These are phyloP conservation scores for Conchocele bisecta DNA, from an alignment of 2,888 invertebrate genomes.

Conservation along the genomic window DNA sequence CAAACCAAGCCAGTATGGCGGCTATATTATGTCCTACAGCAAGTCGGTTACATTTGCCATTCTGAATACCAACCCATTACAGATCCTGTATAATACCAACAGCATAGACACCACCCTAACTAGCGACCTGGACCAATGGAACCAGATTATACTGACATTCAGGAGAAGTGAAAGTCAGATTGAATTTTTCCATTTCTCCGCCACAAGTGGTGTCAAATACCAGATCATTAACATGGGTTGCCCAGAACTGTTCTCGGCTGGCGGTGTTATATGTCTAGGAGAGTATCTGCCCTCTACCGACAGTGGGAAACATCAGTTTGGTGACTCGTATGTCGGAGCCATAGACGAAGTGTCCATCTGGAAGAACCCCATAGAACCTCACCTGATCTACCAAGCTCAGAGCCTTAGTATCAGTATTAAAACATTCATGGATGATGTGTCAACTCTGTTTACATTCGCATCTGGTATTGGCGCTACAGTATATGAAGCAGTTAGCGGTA, in stretches of 20 bases:
- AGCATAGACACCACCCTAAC: constrained; percentile 30
- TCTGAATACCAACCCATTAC: constrained; percentile 58
- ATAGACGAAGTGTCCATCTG: constrained; percentile 69
- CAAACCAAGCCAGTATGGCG: constrained; percentile 61
- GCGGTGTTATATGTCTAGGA: constrained; percentile 64
- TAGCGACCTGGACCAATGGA: constrained; percentile 59
- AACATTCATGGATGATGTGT: constrained; percentile 58
- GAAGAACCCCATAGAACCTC: constrained; percentile 60
- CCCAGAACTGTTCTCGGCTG: constrained; percentile 51
- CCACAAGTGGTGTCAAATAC: constrained; percentile 55
- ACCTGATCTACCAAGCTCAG: constrained; percentile 66
- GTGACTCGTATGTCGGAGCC: constrained; percentile 55
- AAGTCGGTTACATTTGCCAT: constrained; percentile 63
- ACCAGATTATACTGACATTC: constrained; percentile 67
- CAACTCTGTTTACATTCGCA: constrained; percentile 62
- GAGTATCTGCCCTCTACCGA: constrained; percentile 65
- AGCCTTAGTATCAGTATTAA: constrained; percentile 64
- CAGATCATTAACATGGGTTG: constrained; percentile 53
- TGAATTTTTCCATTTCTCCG: constrained; percentile 61
- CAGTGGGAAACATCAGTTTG: constrained; percentile 31
- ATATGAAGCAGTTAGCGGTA: constrained; percentile 61
- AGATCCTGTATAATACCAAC: constrained; percentile 43
- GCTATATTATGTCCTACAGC: constrained; percentile 63
- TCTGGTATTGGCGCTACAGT: constrained; percentile 64
- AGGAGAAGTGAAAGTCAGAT: constrained; percentile 31